Base-by-base conservation (phyloP, 92 coral and sea anemone genomes). In the Paragorgia papillata region DNA sequence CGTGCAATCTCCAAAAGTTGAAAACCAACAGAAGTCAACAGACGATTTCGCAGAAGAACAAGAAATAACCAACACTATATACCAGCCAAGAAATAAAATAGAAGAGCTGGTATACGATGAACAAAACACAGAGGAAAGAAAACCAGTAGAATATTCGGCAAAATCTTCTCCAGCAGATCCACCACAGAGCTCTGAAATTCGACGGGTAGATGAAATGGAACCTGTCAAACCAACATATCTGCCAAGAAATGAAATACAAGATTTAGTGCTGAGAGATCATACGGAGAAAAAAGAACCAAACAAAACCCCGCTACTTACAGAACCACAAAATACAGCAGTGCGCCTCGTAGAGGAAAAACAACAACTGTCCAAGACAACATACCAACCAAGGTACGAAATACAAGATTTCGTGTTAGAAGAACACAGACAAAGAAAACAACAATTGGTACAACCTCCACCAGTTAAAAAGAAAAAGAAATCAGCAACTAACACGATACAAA, bases 161-260 rank as follows among this genome's bases (percentile, higher is more conserved):
- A n/a, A n/a, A n/a, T n/a, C n/a, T n/a, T n/a, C n/a, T n/a, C n/a
- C n/a, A n/a, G n/a, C n/a, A n/a, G n/a, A n/a, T n/a, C n/a, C n/a
- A n/a, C n/a, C n/a, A n/a, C n/a, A n/a, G n/a, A n/a, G n/a, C n/a
- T n/a, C n/a, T n/a, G n/a, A n/a, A n/a, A n/a, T n/a, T n/a, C n/a
- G n/a, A n/a, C n/a, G n/a, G n/a, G n/a, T n/a, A n/a, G 74, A 68
- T 5, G 41, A 44, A 49, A 37, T 37, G 43, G 73, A 65, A 19
- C 20, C 34, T 62, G 28, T 25, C 46, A 31, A 37, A 62, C 73
- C 73, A 17, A 17, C 4, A 51, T 51, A 51, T n/a, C 58, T 0
- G 37, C 34, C 74, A 44, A 66, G 48, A 44, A 37, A 41, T 28
- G 48, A 40, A 66, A 44, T 66, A 21, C 37, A 41, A 21, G 74